Base-by-base conservation (phyloP, 2,888 invertebrate species). In the Epinotia nisella region DNA sequence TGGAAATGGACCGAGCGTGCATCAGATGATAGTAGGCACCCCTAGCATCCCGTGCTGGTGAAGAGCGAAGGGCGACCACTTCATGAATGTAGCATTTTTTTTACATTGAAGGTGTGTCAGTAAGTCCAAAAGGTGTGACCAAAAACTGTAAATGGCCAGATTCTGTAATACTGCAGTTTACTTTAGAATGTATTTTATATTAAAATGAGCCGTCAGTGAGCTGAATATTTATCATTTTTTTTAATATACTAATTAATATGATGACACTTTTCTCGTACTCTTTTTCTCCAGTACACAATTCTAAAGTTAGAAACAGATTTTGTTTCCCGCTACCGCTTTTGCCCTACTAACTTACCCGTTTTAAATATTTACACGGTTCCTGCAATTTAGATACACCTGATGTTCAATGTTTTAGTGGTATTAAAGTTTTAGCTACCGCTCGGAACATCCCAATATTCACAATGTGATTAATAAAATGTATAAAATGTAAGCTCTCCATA, bases 1-100 rank as follows among this genome's bases (percentile, higher is more conserved):
- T 93, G 92, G 91, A 92, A 93, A 93, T 92, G 89, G 90, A 88
- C 88, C 84, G 84, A 82, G 88, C 88, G 90, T 90, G 89, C 90
- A 88, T 86, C 87, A 82, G 84, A 81, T 87, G 89, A 90, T 91
- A 90, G 90, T 71, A 70, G 61, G 70, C 61, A 62, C 49, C 66
- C 74, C 74, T 61, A 59, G 61, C 51, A 45, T 5, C 9, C n/a
- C 49, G 64, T 9, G 53, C 35, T 60, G 60, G 66, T 45, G 49
- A 53, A n/a, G 19, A 65, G 77, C 79, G 78, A 75, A 67, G 76
- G 69, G 74, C 80, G 80, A 77, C 81, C 82, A 77, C 85, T 85
- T 84, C 78, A 79, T 81, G 71, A 75, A 77, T 78, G 39, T 24
- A 51, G 41, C 15, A 21, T 39, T 39, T 21, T 15, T 39, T 39